phyloP scores from a whole-genome alignment of 2,888 invertebrate species.

The Chrysolina haemoptera region DNA sequence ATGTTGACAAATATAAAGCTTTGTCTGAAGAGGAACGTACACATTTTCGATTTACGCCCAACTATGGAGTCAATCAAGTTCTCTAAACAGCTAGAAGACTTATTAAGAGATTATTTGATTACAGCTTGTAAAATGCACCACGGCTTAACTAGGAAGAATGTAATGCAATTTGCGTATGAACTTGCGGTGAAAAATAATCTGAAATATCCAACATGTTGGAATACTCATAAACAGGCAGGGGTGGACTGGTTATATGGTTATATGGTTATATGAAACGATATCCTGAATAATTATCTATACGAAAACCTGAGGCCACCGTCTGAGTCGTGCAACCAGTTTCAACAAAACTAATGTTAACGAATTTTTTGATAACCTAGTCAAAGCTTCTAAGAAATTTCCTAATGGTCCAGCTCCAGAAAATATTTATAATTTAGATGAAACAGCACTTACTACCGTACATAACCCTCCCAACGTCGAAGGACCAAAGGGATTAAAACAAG shows the following conservation, averaged over 20 bases:
- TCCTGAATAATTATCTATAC: constrained; percentile 24
- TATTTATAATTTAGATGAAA: constrained; percentile 36
- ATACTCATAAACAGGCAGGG: constrained; percentile 22
- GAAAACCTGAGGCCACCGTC: constrained; percentile 28
- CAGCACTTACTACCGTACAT: constrained; percentile 30
- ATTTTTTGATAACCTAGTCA: constrained; percentile 24
- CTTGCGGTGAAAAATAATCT: constrained; percentile 7
- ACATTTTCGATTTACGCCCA: constrained; percentile 25
- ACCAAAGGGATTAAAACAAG: constrained; percentile 26
- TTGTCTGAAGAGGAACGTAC: constrained; percentile 19
- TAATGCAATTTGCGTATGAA: constrained; percentile 9
- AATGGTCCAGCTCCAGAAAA: constrained; percentile 28
- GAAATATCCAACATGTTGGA: constrained; percentile 17
- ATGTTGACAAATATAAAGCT: constrained; percentile 10
- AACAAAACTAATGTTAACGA: constrained; percentile 28
- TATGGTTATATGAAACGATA: constrained; percentile 28
- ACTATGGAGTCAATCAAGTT: constrained; percentile 27
- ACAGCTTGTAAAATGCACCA: constrained; percentile 26
- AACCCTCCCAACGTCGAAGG: constrained; percentile 27
- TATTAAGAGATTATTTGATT: constrained; percentile 28
- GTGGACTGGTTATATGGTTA: constrained; percentile 23
- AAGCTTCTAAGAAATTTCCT: constrained; percentile 22
- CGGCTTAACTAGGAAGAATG: constrained; percentile 20
- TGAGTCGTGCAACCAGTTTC: constrained; percentile 27
- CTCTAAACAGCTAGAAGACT: constrained; percentile 22